A percentile compares a stretch with the other conserved stretches of the same genome.
These are phyloP conservation scores for Ramphastos sulfuratus DNA, from an alignment of 2,113 vertebrate species.

Conservation along the genomic window DNA sequence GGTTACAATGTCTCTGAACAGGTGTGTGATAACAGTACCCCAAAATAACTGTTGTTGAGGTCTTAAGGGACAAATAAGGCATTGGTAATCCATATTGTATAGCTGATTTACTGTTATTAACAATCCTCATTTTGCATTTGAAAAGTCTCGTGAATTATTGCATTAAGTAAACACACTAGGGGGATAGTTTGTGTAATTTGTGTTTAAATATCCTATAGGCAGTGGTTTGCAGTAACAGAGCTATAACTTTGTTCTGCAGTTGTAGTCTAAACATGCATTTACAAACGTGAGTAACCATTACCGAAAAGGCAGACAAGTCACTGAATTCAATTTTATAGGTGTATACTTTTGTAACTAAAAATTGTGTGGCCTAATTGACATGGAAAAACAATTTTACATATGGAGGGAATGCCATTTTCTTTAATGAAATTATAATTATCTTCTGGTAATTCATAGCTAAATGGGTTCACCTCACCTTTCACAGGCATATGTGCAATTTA, in stretches of 20 bases:
- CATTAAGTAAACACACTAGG: neutral
- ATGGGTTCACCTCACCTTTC: neutral
- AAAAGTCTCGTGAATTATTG: neutral
- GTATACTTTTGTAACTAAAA: neutral
- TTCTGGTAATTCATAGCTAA: neutral
- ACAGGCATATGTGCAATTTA: neutral
- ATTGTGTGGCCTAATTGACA: neutral
- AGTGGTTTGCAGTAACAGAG: neutral
- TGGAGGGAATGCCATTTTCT: neutral
- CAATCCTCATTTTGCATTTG: neutral
- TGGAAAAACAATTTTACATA: neutral
- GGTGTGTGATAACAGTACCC: neutral
- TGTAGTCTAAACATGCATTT: neutral
- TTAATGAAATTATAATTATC: neutral
- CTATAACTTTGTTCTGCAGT: neutral
- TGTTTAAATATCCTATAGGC: neutral
- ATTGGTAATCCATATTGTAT: neutral
- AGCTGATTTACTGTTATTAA: neutral
- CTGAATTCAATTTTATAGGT: neutral
- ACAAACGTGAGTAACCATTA: neutral
- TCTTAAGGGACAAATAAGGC: neutral
- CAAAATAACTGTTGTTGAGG: neutral
- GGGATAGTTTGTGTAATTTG: neutral
- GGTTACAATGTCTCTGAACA: neutral
- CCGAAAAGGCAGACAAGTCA: neutral